Percentiles rank a stretch among this genome's conserved stretches.
These are phyloP conservation scores for Pelobates cultripes DNA, from an alignment of 2,797 vertebrate species.

Conservation along the genomic window DNA sequence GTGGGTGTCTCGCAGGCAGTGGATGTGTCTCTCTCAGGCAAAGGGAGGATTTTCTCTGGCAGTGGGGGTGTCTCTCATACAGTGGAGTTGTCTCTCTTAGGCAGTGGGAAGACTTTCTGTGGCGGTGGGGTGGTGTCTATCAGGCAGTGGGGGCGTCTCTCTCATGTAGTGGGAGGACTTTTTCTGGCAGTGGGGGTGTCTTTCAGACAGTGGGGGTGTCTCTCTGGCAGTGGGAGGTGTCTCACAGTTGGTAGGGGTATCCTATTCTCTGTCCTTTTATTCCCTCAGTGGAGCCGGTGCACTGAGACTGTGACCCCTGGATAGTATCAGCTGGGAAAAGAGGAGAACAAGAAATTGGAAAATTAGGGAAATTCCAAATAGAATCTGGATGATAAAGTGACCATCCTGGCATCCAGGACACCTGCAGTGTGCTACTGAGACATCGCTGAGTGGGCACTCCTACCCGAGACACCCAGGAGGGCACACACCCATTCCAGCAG, in stretches of 20 bases:
- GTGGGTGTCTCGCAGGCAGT: background rate
- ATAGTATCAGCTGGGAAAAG: background rate
- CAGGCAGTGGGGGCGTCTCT: background rate
- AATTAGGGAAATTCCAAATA: too few species aligned
- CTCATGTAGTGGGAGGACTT: background rate
- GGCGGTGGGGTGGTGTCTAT: background rate
- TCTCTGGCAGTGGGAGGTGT: background rate
- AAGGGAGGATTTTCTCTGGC: background rate
- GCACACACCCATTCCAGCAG: background rate
- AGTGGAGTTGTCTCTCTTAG: background rate
- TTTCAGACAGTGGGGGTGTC: background rate
- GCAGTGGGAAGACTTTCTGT: background rate
- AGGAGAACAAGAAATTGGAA: background rate
- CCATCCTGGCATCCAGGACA: too few species aligned
- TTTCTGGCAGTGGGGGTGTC: background rate
- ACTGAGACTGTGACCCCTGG: background rate
- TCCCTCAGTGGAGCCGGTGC: constrained; percentile 1
- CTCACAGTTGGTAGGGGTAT: background rate
- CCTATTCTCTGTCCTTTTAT: background rate
- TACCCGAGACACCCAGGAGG: background rate
- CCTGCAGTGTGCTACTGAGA: too few species aligned
- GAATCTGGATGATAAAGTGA: too few species aligned
- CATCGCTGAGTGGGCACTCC: background rate
- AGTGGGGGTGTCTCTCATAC: background rate
- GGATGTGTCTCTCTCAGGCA: background rate